Conservation (phyloP, 2,888 invertebrate species). For the Pollenia angustigena region DNA sequence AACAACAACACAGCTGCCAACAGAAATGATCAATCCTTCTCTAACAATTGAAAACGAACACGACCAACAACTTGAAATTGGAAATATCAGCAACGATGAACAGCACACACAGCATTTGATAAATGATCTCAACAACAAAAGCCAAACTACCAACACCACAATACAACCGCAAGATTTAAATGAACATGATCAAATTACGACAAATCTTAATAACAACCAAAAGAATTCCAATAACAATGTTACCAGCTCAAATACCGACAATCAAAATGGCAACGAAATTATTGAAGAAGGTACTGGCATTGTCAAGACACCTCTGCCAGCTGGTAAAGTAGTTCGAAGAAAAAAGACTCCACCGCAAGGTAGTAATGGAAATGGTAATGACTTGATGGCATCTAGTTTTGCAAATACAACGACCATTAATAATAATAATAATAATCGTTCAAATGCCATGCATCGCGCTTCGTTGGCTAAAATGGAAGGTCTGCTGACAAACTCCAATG, state of each 20-base stretch:
- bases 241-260: slow-evolving; percentile 77
- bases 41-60: slow-evolving; percentile 55
- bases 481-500: slow-evolving; percentile 76
- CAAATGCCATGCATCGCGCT: slow-evolving; percentile 85
- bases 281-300: slow-evolving; percentile 85
- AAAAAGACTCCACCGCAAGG: slow-evolving; percentile 81
- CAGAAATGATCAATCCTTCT: slow-evolving; percentile 52
- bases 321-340: slow-evolving; percentile 87
- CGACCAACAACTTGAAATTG: slow-evolving; percentile 52
- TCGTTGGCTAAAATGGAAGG: slow-evolving; percentile 86
- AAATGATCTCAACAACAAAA: slow-evolving; percentile 72
- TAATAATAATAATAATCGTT: slow-evolving; percentile 78
- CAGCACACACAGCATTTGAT: slow-evolving; percentile 52
- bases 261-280: slow-evolving; percentile 82
- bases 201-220: slow-evolving; percentile 68
- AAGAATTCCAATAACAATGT: slow-evolving; percentile 76
- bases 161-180: slow-evolving; percentile 56
- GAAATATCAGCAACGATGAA: slow-evolving; percentile 46
- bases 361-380: slow-evolving; percentile 65
- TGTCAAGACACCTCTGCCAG: slow-evolving; percentile 88
- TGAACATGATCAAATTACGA: slow-evolving; percentile 67
- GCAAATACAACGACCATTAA: slow-evolving; percentile 62
- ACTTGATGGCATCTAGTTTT: slow-evolving; percentile 65
- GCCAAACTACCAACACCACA: slow-evolving; percentile 35
- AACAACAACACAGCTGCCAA: slow-evolving; percentile 67